These are phyloP conservation scores for Aptenodytes forsteri DNA, from an alignment of 2,113 vertebrate species.

Conservation along the genomic window DNA sequence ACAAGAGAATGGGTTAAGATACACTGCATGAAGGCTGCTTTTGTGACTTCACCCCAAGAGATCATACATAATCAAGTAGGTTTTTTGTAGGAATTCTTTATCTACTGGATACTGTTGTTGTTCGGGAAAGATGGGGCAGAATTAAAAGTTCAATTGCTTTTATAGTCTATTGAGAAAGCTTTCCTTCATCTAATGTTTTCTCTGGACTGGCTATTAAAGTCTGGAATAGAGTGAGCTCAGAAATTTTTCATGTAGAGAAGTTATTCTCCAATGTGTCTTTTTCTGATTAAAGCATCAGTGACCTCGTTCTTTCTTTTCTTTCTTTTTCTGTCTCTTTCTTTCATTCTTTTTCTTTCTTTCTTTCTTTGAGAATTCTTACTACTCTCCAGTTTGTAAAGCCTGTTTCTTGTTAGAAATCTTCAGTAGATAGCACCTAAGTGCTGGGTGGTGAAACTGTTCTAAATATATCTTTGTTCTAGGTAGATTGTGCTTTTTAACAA, in stretches of 20 bases:
- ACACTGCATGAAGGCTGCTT: background rate
- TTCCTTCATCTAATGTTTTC: background rate
- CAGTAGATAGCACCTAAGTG: accelerated
- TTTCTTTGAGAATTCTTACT: background rate
- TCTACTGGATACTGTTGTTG: background rate
- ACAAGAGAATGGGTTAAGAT: background rate
- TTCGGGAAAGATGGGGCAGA: background rate
- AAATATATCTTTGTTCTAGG: background rate
- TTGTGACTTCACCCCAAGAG: background rate
- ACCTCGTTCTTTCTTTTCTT: background rate
- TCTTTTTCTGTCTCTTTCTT: background rate
- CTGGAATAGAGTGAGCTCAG: background rate
- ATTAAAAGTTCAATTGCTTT: background rate
- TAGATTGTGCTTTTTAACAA: background rate
- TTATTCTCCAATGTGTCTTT: background rate
- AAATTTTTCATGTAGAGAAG: background rate
- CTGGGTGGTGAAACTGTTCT: background rate
- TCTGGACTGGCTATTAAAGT: background rate
- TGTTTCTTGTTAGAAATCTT: background rate
- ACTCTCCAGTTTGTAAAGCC: background rate
- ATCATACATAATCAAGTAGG: background rate
- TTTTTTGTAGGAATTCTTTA: background rate
- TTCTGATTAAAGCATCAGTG: background rate
- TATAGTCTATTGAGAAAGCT: background rate
- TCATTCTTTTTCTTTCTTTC: background rate